These are phyloP conservation scores for Zingel zingel DNA, from an alignment of 2,113 vertebrate genomes.

Conservation along the genomic window DNA sequence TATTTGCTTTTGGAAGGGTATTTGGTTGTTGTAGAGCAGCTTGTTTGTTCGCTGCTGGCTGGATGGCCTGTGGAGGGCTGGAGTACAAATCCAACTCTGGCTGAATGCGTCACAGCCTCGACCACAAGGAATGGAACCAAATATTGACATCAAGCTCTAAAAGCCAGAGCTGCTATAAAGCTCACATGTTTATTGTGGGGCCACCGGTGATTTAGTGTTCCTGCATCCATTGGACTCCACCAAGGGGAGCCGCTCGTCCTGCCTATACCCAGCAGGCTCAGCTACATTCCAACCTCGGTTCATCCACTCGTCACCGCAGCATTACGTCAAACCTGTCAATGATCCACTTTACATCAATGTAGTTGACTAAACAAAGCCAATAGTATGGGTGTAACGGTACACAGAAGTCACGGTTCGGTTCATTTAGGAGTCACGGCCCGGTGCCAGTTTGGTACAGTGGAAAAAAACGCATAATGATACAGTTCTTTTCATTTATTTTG, in stretches of 20 bases:
- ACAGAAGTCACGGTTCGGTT: background rate
- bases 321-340: slow-evolving; percentile 26
- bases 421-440: background rate
- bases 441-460: background rate
- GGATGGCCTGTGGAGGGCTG: slow-evolving; percentile 23
- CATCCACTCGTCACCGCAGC: slow-evolving; percentile 6
- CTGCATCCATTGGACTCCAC: slow-evolving; percentile 23
- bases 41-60: slow-evolving; percentile 59
- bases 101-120: slow-evolving; percentile 54
- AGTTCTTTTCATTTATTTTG: background rate
- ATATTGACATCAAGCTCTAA: slow-evolving; percentile 65
- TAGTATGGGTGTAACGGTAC: background rate
- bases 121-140: slow-evolving; percentile 64
- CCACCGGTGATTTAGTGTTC: slow-evolving; percentile 41
- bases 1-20: slow-evolving; percentile 47
- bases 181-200: slow-evolving; percentile 51
- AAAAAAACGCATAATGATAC: background rate
- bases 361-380: background rate
- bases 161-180: slow-evolving; percentile 53
- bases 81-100: slow-evolving; percentile 47
- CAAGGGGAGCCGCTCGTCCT: background rate
- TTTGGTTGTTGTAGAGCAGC: slow-evolving; percentile 41
- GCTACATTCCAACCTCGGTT: slow-evolving; percentile 18
- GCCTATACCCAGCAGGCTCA: background rate
- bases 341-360: slow-evolving; percentile 17